phyloP scores from a whole-genome alignment of 1,140 invertebrate species.

The Hestina assimilis region DNA sequence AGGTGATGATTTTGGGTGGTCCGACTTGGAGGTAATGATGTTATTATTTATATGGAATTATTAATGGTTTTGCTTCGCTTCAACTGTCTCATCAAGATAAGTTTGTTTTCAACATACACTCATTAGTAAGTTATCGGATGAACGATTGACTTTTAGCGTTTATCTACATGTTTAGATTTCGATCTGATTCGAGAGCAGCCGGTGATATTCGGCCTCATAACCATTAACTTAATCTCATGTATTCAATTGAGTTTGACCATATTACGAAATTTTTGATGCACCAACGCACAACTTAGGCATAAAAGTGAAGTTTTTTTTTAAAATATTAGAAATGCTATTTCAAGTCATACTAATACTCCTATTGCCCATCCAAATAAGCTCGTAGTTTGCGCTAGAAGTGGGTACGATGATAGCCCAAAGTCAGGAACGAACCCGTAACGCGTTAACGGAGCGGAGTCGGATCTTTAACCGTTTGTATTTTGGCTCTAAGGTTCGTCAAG shows the following conservation, averaged over 20 bases:
- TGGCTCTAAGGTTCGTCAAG: too few relatives aligned
- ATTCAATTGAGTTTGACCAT: slow-evolving; percentile 1
- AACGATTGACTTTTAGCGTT: slow-evolving; percentile 40
- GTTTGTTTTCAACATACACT: slow-evolving; percentile 59
- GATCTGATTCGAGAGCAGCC: slow-evolving; percentile 50
- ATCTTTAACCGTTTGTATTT: too few relatives aligned
- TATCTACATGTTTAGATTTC: slow-evolving; percentile 36
- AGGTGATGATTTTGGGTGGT: slow-evolving; percentile 75
- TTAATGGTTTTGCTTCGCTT: slow-evolving; percentile 52
- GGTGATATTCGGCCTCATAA: slow-evolving; percentile 35
- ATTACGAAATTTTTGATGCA: slow-evolving; percentile 1
- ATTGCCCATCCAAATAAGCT: too few relatives aligned
- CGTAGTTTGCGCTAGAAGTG: too few relatives aligned
- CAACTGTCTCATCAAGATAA: slow-evolving; percentile 70
- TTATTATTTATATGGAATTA: slow-evolving; percentile 68
- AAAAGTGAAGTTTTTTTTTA: too few relatives aligned
- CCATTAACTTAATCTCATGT: slow-evolving; percentile 11
- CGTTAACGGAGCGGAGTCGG: too few relatives aligned
- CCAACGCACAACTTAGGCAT: too few relatives aligned
- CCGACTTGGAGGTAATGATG: slow-evolving; percentile 62
- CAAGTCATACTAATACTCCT: too few relatives aligned
- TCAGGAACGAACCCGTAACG: too few relatives aligned
- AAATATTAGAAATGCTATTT: too few relatives aligned
- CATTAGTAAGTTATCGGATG: slow-evolving; percentile 63
- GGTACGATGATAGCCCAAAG: too few relatives aligned